Evolutionary conservation across 1,140 invertebrate genomes (phyloP), one percentile per base, ranked within the genome.

Genomic region (Bombus soroeensis): DNA sequence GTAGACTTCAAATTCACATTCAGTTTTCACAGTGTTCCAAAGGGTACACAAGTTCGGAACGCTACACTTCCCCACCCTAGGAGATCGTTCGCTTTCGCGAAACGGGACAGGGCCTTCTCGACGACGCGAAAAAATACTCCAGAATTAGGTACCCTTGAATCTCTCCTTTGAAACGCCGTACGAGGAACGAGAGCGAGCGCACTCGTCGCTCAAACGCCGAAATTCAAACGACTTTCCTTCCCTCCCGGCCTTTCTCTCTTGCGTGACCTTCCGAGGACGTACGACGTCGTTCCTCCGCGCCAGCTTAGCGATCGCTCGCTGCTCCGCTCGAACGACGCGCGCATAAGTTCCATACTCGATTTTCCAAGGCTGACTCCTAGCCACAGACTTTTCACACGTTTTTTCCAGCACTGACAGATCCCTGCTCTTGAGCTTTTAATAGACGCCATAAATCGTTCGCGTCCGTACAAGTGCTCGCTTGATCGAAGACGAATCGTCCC

Each of bases 341-440:
- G 72, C 2, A 12, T 47, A 39, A 62, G 59, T 32, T 80, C 83
- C 62, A 32, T 28, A n/a, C 59, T 75, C 70, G 43, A 87, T 83
- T 59, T 83, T 83, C 66, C 80, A 87, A 87, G 80, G 66, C 66
- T 43, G 79, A 70, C 73, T 71, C 3, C 28, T 13, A 32, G 62
- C 57, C 85, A 32, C 64, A 18, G 32, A 57, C 62, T 83, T 89
- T 87, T 89, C 81, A 53, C 75, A 75, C 62, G 66, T 76, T 88
- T 74, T 62, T 37, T 9, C 28, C 41, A 84, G 18, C 70, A 64
- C 72, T 18, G 74, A 66, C 89, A 85, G 83, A 90, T 83, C 66
- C 77, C 75, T 39, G 79, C 86, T 86, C 87, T 88, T 37, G 72
- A 88, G 87, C 86, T 90, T 90, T 90, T 90, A 88, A 90, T 90